Percentiles rank a stretch among this genome's conserved stretches.
Conservation (phyloP, 2,113 vertebrate genomes). For the Macrotis lagotis region DNA sequence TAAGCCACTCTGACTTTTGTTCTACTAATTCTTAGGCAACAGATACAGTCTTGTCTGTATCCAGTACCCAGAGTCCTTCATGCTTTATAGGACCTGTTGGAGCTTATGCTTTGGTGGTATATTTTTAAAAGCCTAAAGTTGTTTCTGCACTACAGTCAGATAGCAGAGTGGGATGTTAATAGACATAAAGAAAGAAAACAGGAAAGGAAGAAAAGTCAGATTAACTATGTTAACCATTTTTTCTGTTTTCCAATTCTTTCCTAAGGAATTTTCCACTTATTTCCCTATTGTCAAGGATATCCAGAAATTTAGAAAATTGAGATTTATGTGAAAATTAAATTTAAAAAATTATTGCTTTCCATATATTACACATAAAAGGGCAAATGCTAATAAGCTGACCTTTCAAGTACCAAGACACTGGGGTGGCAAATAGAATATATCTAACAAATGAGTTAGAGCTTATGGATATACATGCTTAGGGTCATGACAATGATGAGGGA, state of each 20-base stretch:
- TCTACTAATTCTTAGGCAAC: not conserved
- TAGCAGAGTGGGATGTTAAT: not conserved
- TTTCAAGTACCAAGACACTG: not conserved
- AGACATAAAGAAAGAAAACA: not conserved
- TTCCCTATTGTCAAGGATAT: not conserved
- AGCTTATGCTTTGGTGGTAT: not conserved
- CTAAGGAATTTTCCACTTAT: not conserved
- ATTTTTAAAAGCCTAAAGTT: not conserved
- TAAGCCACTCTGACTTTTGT: not conserved
- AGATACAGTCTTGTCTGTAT: not conserved
- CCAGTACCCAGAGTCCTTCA: not conserved
- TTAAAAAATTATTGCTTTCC: not conserved
- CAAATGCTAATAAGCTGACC: constrained; percentile 10
- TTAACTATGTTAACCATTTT: not conserved
- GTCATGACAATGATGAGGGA: not conserved
- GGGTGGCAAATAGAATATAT: not conserved
- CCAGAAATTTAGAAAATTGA: not conserved
- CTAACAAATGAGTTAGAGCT: not conserved
- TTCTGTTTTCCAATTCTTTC: not conserved
- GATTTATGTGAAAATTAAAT: constrained; percentile 38
- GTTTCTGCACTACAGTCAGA: not conserved
- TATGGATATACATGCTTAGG: not conserved
- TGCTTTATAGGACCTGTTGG: not conserved
- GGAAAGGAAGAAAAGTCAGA: not conserved
- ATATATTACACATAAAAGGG: constrained; percentile 18